Evolutionary conservation across 2,797 vertebrate species (phyloP).

Genomic region (Rhynchonycteris naso): DNA sequence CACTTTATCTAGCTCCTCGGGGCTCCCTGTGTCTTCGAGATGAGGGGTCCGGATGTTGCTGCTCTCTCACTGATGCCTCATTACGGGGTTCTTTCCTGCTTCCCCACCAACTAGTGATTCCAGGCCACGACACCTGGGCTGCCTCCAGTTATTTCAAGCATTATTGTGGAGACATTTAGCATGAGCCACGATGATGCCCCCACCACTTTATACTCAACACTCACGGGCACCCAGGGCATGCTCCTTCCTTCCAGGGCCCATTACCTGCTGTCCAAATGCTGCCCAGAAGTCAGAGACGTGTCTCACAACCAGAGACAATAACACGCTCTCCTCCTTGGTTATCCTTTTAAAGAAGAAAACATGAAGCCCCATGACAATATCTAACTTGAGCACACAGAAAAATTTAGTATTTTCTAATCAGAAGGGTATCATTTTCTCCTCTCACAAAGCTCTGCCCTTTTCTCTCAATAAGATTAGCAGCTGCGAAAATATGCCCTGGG

Average conservation of each 20-base stretch:
- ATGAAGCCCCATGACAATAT: not conserved
- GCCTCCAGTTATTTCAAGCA: constrained; percentile 48
- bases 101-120: not conserved
- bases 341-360: not conserved
- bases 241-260: not conserved
- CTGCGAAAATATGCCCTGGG: not conserved
- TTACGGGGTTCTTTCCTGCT: not conserved
- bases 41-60: not conserved
- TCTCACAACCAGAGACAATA: not conserved
- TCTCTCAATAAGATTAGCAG: not conserved
- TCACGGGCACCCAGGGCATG: not conserved
- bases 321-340: not conserved
- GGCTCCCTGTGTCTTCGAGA: not conserved
- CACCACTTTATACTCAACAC: not conserved
- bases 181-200: not conserved
- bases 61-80: not conserved
- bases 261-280: not conserved
- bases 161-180: not conserved
- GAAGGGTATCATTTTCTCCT: constrained; percentile 3
- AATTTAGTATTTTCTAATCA: not conserved
- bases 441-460: not conserved
- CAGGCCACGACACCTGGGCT: not conserved
- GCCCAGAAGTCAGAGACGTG: not conserved
- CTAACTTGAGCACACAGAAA: not conserved
- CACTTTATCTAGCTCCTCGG: not conserved